Evolutionary conservation across 2,888 invertebrate species (phyloP).

Genomic region (Caradrina kadenii): DNA sequence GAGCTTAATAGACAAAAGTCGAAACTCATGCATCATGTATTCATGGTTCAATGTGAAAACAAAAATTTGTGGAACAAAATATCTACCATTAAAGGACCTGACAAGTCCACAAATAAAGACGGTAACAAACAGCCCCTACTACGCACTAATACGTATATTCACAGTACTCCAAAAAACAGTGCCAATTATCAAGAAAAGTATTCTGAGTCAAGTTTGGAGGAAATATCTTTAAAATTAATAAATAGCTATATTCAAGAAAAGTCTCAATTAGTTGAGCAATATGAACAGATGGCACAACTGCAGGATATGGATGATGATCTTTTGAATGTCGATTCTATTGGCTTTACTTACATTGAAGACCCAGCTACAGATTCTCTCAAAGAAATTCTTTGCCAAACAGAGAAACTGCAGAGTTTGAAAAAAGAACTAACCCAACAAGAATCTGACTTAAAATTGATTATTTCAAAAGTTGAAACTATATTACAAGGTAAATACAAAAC

Average conservation of each 20-base stretch:
- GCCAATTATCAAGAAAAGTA: conserved; percentile 89
- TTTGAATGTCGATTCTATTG: conserved; percentile 91
- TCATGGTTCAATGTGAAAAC: conserved; percentile 95
- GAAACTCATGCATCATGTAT: conserved; percentile 94
- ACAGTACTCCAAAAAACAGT: conserved; percentile 91
- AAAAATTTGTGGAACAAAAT: conserved; percentile 94
- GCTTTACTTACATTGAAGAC: conserved; percentile 91
- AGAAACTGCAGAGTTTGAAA: conserved; percentile 91
- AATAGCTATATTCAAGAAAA: conserved; percentile 93
- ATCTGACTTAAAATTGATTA: conserved; percentile 89
- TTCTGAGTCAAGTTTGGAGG: conserved; percentile 93
- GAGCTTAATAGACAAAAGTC: conserved; percentile 94
- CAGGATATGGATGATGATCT: conserved; percentile 89
- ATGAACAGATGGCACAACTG: conserved; percentile 92
- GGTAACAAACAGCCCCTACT: conserved; percentile 78
- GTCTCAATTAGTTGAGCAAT: conserved; percentile 92
- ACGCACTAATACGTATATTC: conserved; percentile 92
- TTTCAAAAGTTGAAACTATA: conserved; percentile 80
- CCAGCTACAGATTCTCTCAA: conserved; percentile 91
- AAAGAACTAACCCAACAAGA: conserved; percentile 92
- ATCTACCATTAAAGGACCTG: conserved; percentile 86
- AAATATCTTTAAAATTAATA: conserved; percentile 93
- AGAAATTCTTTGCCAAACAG: conserved; percentile 92
- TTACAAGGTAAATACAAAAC: conserved; percentile 73
- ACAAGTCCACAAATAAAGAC: conserved; percentile 74